Base-by-base conservation (phyloP, 1,140 invertebrate species). In the Brachionus calyciflorus region DNA sequence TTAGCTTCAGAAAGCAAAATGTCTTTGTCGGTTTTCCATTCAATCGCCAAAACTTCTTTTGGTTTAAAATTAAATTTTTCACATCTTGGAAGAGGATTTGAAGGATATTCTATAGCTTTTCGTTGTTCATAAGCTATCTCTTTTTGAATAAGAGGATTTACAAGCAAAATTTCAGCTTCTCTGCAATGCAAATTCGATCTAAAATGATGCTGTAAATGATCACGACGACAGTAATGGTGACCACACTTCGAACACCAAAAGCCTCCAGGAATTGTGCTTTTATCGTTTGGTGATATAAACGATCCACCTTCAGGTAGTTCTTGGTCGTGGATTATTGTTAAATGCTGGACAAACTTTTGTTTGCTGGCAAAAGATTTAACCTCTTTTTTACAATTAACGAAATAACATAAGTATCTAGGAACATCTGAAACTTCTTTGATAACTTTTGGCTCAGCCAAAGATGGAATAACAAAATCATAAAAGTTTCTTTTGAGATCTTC, bases 281-380 rank as follows among this genome's bases (percentile, higher is more conserved):
- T 55, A 26, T 55, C 51, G 26, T 55, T 55, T 55, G 51, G 51
- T 24, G 17, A 55, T 24, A 55, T 26, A 26, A 55, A 55, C 4
- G 19, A 26, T 24, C 51, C 21, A 14, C 19, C 51, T 3, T 12
- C 19, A 24, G 51, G 51, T 14, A 55, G 21, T 6, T 55, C 51
- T 55, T 55, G 51, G 26, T 55, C 51, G 26, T 55, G 51, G 12
- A 55, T 26, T 24, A 55, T 55, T 55, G 21, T 55, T 26, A 55
- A 55, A 26, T 55, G 51, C 19, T 55, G 51, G 26, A 55, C 26
- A 26, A 24, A 55, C 26, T 55, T 55, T 55, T 55, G 51, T 55
- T 55, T 55, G 21, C 51, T 55, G 1, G 51, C 51, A 26, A 55
- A 55, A 7, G 51, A 55, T 28, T 55, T 55, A 12, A 24, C 26